phyloP scores from a whole-genome alignment of 2,113 vertebrate genomes.

The Cygnus buccinator region DNA sequence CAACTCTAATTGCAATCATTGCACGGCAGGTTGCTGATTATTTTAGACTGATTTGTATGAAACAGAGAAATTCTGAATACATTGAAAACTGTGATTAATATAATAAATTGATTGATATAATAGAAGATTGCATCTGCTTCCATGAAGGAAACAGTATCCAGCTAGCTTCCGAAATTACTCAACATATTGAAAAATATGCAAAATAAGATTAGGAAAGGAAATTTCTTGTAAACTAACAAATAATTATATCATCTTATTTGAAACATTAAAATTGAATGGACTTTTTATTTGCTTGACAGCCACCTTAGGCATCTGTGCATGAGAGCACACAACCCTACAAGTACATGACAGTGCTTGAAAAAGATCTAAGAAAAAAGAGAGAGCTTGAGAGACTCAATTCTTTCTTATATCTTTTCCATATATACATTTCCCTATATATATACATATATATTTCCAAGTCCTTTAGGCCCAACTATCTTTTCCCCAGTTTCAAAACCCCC shows the following conservation, averaged over 20 bases:
- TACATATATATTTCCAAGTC: background rate
- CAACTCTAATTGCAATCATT: constrained; percentile 60
- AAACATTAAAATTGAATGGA: background rate
- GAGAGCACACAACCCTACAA: background rate
- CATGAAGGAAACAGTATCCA: constrained; percentile 15
- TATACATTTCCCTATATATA: background rate
- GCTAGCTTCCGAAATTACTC: background rate
- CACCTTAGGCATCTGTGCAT: background rate
- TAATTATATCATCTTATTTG: background rate
- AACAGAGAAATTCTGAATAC: constrained; percentile 45
- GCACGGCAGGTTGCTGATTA: constrained; percentile 53
- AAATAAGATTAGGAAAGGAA: background rate
- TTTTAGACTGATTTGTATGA: constrained; percentile 54
- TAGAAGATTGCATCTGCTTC: constrained; percentile 17
- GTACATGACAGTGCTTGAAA: background rate
- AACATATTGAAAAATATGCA: background rate
- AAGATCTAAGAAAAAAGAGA: background rate
- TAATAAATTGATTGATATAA: constrained; percentile 52
- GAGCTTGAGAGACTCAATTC: background rate
- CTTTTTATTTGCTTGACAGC: background rate
- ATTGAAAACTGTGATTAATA: constrained; percentile 34
- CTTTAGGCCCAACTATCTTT: background rate
- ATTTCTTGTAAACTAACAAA: constrained; percentile 7
- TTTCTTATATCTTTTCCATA: background rate
- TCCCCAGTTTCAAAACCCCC: background rate